phyloP scores from a whole-genome alignment of 2,113 vertebrate species.

The Gymnobelideus leadbeateri region DNA sequence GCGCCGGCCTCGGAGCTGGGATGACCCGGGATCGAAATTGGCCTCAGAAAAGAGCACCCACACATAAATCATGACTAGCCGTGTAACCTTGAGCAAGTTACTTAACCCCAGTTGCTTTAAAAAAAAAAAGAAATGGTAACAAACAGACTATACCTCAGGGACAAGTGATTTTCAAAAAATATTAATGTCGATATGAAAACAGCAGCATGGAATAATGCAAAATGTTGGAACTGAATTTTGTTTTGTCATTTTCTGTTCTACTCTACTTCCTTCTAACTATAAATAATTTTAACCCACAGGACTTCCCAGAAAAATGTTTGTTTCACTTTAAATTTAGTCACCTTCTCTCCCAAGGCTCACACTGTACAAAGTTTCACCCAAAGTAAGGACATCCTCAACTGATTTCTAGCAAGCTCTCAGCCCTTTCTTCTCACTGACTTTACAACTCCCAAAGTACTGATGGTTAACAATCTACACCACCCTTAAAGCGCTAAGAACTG shows the following conservation, averaged over 20 bases:
- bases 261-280: background rate
- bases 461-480: background rate
- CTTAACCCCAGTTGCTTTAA: too few relatives aligned
- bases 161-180: background rate
- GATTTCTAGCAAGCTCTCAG: background rate
- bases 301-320: background rate
- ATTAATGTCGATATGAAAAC: background rate
- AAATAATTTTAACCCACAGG: background rate
- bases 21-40: too few relatives aligned
- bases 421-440: background rate
- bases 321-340: background rate
- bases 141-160: background rate
- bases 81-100: too few relatives aligned
- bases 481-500: background rate
- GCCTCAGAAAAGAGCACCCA: too few relatives aligned
- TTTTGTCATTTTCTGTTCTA: background rate
- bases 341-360: background rate
- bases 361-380: background rate
- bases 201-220: background rate
- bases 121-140: too few relatives aligned
- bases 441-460: background rate
- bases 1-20: too few relatives aligned
- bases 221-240: background rate
- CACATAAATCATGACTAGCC: too few relatives aligned
- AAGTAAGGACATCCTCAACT: background rate